Percentiles rank a stretch among this genome's conserved stretches.
phyloP scores from a whole-genome alignment of 2,888 invertebrate species.

The Gerosis bhagava region DNA sequence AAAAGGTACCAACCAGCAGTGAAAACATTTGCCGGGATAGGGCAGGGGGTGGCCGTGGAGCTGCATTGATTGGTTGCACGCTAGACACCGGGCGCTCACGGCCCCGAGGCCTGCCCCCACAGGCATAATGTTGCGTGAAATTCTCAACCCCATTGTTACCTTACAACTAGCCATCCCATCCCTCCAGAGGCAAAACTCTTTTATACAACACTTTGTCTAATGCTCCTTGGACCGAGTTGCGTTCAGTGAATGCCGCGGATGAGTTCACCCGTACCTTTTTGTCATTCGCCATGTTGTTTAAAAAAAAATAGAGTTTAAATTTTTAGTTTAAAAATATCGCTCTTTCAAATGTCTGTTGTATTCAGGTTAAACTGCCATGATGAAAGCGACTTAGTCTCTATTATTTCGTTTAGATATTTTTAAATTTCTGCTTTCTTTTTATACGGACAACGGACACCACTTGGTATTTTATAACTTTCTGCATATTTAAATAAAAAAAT shows the following conservation, averaged over 20 bases:
- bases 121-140: constrained; percentile 78
- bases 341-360: too few relatives aligned
- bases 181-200: constrained; percentile 46
- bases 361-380: too few relatives aligned
- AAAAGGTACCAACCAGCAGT: constrained; percentile 17
- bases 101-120: constrained; percentile 41
- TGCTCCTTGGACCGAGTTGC: constrained; percentile 52
- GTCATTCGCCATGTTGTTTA: constrained; percentile 1
- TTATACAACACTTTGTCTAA: constrained; percentile 52
- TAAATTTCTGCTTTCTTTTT: too few relatives aligned
- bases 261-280: constrained; percentile 14
- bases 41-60: constrained; percentile 47
- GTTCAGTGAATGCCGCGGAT: constrained; percentile 38
- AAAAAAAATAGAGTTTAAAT: too few relatives aligned
- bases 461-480: too few relatives aligned
- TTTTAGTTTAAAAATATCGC: too few relatives aligned
- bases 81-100: constrained; percentile 46
- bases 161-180: constrained; percentile 53
- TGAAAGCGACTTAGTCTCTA: too few relatives aligned
- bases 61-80: constrained; percentile 70
- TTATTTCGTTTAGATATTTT: too few relatives aligned
- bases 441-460: too few relatives aligned
- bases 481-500: too few relatives aligned
- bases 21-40: constrained; percentile 40
- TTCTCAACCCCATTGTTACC: constrained; percentile 69